phyloP scores from a whole-genome alignment of 2,888 invertebrate genomes.

The Metallyticus violacea region DNA sequence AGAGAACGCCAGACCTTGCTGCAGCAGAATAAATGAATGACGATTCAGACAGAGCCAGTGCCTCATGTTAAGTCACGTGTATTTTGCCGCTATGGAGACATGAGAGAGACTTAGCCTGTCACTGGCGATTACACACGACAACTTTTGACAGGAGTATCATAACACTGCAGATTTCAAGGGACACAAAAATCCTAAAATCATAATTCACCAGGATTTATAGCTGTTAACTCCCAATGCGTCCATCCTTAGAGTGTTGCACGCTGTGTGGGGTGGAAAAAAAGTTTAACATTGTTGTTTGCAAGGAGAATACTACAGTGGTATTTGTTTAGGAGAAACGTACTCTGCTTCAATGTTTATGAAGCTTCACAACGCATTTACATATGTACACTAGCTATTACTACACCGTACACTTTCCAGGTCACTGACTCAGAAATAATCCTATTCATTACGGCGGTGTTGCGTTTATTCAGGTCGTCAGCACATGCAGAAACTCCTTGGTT shows the following conservation, averaged over 20 bases:
- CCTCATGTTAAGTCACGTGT: background rate
- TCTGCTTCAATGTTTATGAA: too few species aligned
- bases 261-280: background rate
- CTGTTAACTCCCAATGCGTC: background rate
- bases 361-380: background rate
- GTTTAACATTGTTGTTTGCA: background rate
- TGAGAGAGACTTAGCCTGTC: background rate
- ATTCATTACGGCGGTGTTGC: background rate
- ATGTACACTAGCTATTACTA: background rate
- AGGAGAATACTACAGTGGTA: background rate
- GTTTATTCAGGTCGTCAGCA: background rate
- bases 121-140: background rate
- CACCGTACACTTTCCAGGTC: background rate
- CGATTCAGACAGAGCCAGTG: background rate
- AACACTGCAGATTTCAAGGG: too few species aligned
- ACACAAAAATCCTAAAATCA: background rate
- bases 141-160: background rate
- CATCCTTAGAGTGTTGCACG: too few species aligned
- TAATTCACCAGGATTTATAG: background rate
- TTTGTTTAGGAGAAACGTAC: too few species aligned
- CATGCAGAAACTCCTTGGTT: background rate
- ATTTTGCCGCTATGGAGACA: too few species aligned
- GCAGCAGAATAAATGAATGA: background rate
- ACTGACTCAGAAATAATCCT: background rate
- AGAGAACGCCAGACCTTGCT: too few species aligned